A percentile compares a stretch with the other conserved stretches of the same genome.
Conservation (phyloP, 1,140 invertebrate species). For the Euborellia annulipes region DNA sequence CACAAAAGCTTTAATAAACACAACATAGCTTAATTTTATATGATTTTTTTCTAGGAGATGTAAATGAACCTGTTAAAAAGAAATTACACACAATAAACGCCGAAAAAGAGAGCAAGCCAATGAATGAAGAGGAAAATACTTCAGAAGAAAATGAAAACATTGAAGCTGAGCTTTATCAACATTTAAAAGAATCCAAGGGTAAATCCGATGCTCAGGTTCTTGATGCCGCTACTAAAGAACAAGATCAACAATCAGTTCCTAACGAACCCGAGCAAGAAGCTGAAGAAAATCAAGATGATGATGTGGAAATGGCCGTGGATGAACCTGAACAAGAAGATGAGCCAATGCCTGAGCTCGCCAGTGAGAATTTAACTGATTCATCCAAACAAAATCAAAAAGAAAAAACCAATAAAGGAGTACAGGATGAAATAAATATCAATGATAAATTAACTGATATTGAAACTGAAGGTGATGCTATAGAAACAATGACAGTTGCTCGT, state of each 20-base stretch:
- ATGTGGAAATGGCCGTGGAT: slow-evolving; percentile 22
- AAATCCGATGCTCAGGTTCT: slow-evolving; percentile 32
- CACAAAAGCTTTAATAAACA: too few species aligned
- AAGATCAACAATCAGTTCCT: slow-evolving; percentile 49
- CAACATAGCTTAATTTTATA: slow-evolving; percentile 1
- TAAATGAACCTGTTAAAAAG: slow-evolving; percentile 40
- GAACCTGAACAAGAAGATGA: slow-evolving; percentile 7
- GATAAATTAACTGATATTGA: slow-evolving; percentile 32
- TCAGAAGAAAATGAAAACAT: slow-evolving; percentile 30
- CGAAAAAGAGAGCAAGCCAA: slow-evolving; percentile 26
- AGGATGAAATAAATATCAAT: slow-evolving; percentile 1
- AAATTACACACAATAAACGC: slow-evolving; percentile 41
- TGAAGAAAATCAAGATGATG: slow-evolving; percentile 35
- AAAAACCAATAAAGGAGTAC: slow-evolving; percentile 17
- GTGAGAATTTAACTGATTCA: too few species aligned
- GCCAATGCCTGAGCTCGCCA: too few species aligned
- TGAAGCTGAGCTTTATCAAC: slow-evolving; percentile 59
- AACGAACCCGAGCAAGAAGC: slow-evolving; percentile 39
- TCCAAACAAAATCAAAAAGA: slow-evolving; percentile 21
- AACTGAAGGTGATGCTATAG: slow-evolving; percentile 57
- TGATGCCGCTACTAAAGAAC: slow-evolving; percentile 49
- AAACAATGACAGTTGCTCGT: slow-evolving; percentile 47
- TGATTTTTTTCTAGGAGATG: slow-evolving; percentile 26
- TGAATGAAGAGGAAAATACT: slow-evolving; percentile 30
- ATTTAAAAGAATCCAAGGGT: slow-evolving; percentile 63